Base-by-base conservation (phyloP, 1,140 invertebrate species). In the Zaprionus lachaisei region DNA sequence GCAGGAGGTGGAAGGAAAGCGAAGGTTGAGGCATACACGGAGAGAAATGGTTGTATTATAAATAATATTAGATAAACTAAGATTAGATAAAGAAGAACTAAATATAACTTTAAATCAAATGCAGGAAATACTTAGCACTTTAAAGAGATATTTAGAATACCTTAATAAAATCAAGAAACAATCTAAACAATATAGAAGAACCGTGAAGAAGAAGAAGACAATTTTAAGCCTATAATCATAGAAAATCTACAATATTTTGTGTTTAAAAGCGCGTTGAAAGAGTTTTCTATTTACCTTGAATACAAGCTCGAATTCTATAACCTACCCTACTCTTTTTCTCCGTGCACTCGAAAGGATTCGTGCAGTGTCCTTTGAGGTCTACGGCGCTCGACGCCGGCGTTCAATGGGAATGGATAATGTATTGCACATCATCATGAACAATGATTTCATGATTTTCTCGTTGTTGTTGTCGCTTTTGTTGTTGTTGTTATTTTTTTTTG, bases 391-490 rank as follows among this genome's bases (percentile, higher is more conserved):
- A 20, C 31, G 51, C 5, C n/a, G 26, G 47, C 64, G 47, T 56
- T 70, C 84, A 84, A 89, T 89, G 75, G 83, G 84, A 74, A 89
- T 84, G 75, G 83, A 83, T 89, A 89, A 89, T 89, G 84, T 79
- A 89, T 89, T 83, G 84, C 72, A 77, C 85, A 84, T 89, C 84
- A 89, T 89, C 81, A 83, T 89, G 85, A 78, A 89, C 84, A 89
- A 89, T 89, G 84, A 89, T 89, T 89, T 79, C 84, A 87, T 87
- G 84, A 89, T 87, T 87, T 83, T 57, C 68, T 72, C 57, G 51
- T 60, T 34, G 61, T 49, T 44, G 58, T 61, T 47, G 61, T 51
- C 31, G 24, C 37, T 62, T 28, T 17, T 63, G 41, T 49, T 63
- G 67, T 31, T 51, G 9, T 51, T 51, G 20, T 12, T 47, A 1